Evolutionary conservation across 2,113 vertebrate genomes (phyloP).

Genomic region (Urocitellus parryii): DNA sequence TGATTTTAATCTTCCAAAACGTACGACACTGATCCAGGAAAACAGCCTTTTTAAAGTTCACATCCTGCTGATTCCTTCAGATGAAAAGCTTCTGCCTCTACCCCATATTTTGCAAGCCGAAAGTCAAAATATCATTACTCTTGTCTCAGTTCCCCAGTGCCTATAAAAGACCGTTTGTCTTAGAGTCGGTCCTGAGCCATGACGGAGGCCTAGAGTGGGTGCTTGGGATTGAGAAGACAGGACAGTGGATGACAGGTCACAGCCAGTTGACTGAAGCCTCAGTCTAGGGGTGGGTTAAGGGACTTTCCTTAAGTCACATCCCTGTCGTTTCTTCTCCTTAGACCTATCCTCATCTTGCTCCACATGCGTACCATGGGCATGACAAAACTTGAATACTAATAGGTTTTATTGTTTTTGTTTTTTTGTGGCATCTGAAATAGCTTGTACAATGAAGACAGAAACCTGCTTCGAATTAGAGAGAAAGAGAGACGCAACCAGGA

Average conservation of each 20-base stretch:
- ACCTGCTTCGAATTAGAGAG: slow-evolving; percentile 94
- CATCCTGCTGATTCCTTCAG: slow-evolving; percentile 66
- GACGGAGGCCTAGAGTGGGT: background rate
- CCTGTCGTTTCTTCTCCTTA: background rate
- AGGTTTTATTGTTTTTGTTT: slow-evolving; percentile 50
- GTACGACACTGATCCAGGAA: slow-evolving; percentile 57
- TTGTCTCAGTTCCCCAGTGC: background rate
- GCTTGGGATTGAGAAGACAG: background rate
- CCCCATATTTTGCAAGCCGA: slow-evolving; percentile 36
- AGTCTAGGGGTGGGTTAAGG: background rate
- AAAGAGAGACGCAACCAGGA: slow-evolving; percentile 94
- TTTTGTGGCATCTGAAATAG: slow-evolving; percentile 84
- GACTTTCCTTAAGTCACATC: background rate
- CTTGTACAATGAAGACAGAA: slow-evolving; percentile 93
- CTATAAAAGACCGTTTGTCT: slow-evolving; percentile 50
- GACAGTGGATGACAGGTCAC: background rate
- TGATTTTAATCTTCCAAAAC: slow-evolving; percentile 77
- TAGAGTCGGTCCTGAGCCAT: background rate
- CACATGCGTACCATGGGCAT: no score
- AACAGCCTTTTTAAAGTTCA: slow-evolving; percentile 55
- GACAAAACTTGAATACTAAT: slow-evolving; percentile 30
- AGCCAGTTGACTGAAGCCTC: background rate
- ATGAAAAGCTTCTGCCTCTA: slow-evolving; percentile 54
- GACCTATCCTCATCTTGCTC: background rate
- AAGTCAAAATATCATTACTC: slow-evolving; percentile 59